Evolutionary conservation across 2,797 vertebrate genomes (phyloP), one percentile per base, ranked within the genome.

Genomic region (Coregonus sp.): DNA sequence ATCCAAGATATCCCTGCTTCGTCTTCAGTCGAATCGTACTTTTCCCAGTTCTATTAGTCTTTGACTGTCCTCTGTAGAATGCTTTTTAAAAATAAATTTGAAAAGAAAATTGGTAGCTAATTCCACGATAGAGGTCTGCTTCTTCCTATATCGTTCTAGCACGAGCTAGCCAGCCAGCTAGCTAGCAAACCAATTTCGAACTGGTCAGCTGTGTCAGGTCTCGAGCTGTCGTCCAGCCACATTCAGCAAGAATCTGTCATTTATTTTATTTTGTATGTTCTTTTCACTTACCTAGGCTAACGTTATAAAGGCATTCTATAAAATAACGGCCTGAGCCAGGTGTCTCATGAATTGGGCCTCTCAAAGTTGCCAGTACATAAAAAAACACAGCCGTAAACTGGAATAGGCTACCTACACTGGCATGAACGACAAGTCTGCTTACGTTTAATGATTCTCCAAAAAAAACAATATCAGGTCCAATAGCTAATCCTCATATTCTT

Each of bases 401-500:
- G 18, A 61, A 61, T 61, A 61, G n/a, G n/a, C 56, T 20, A 61
- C n/a, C n/a, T 20, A 20, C 56, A 20, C 7, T 61, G 56, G 18
- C 15, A 61, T 61, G n/a, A 20, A 61, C 56, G 18, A 7, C n/a
- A 61, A 11, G 56, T 61, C 40, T 61, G 56, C 56, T 61, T 61
- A 7, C 56, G 6, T 61, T 18, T 16, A 56, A n/a, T 56, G 56
- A 61, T 20, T 61, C n/a, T n/a, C 16, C 16, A 56, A 56, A 61
- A 2, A 61, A 61, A 61, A 20, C 56, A 61, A 20, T 61, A n/a
- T 61, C n/a, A n/a, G n/a, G 56, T 20, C 18, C 56, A 61, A 61
- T n/a, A 2, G n/a, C 5, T 35, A 73, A 50, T 72, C 69, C 73
- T 80, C 75, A 80, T 76, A 73, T 80, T 73, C 59, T 80, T 65